Conservation (phyloP, 2,113 vertebrate species). For the Stictonetta naevosa region DNA sequence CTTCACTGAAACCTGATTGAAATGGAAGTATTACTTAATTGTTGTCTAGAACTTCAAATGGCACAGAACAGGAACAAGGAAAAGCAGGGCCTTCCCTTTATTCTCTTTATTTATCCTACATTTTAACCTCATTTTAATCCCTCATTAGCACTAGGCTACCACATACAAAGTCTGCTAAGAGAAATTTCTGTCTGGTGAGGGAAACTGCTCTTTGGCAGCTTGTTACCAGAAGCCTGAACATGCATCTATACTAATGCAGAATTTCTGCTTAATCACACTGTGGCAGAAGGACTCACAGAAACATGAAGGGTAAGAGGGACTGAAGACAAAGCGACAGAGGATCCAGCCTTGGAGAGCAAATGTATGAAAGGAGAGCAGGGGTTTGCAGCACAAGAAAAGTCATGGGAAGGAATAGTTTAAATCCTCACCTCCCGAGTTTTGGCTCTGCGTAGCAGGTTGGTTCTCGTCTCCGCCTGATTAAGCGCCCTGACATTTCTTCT, state of each 20-base stretch:
- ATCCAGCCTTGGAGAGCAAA: background rate
- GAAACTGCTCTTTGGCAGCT: background rate
- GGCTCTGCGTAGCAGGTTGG: slow-evolving; percentile 64
- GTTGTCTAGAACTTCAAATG: background rate
- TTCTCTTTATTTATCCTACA: background rate
- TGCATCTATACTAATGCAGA: background rate
- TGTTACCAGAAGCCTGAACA: background rate
- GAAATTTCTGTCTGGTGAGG: background rate
- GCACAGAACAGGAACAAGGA: background rate
- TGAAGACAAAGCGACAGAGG: background rate
- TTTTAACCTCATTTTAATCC: background rate
- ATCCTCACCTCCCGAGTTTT: slow-evolving; percentile 36
- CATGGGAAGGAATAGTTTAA: background rate
- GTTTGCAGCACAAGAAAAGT: background rate
- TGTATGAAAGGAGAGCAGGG: background rate
- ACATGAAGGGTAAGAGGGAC: background rate
- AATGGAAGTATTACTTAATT: background rate
- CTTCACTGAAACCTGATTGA: background rate
- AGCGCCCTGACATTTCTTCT: background rate
- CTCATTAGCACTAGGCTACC: background rate
- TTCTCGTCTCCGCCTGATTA: background rate
- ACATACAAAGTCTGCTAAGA: background rate
- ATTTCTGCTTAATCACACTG: background rate
- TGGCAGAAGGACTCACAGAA: background rate
- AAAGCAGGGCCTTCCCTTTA: background rate